Conservation (phyloP, 2,888 invertebrate genomes). For the Himalopsyche tibetana region DNA sequence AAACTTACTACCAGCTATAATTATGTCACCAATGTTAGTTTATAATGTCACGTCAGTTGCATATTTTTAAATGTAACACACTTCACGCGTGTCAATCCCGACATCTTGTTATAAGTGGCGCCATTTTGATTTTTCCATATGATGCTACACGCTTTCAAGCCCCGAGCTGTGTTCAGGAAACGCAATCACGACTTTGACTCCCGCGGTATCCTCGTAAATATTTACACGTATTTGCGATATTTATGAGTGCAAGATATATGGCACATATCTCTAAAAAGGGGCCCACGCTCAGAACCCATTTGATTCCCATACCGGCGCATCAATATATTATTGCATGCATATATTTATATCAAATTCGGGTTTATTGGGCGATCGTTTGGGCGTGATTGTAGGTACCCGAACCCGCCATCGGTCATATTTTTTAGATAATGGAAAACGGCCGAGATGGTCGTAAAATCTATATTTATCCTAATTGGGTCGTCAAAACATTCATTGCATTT, state of each 20-base stretch:
- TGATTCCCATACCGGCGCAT: slow-evolving; percentile 1
- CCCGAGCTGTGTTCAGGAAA: neutral
- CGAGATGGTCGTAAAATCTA: neutral
- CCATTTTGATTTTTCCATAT: no score
- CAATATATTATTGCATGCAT: slow-evolving; percentile 8
- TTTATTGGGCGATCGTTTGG: neutral
- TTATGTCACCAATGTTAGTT: no score
- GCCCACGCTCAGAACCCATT: neutral
- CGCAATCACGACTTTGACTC: slow-evolving; percentile 45
- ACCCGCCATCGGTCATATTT: neutral
- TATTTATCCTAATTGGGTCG: neutral
- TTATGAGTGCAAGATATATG: slow-evolving; percentile 44
- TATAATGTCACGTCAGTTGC: no score
- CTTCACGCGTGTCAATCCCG: no score
- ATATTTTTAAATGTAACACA: no score
- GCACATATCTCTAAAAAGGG: slow-evolving; percentile 5
- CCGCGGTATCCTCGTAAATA: slow-evolving; percentile 44
- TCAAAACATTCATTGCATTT: neutral
- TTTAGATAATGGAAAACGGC: slow-evolving; percentile 1
- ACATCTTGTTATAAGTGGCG: no score
- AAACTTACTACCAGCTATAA: no score
- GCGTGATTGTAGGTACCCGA: neutral
- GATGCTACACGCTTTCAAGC: neutral
- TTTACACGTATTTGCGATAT: slow-evolving; percentile 48
- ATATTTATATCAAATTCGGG: slow-evolving; percentile 8